phyloP scores from a whole-genome alignment of 1,140 invertebrate genomes.

The Drosophila asahinai region DNA sequence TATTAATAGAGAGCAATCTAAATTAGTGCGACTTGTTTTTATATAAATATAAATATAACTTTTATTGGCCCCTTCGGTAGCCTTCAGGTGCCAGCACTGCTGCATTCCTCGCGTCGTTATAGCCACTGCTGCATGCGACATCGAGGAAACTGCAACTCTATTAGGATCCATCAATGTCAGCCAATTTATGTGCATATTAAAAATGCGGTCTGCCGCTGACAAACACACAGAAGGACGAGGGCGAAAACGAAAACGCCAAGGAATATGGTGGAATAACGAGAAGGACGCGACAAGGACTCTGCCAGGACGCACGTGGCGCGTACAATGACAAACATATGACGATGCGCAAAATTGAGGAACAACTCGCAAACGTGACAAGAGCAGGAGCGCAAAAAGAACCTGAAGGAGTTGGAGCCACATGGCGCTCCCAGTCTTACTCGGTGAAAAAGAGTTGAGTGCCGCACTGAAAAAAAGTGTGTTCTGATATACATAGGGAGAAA shows the following conservation, averaged over 20 bases:
- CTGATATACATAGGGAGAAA: no score
- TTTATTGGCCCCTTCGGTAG: background rate
- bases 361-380: conserved; percentile 73
- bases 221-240: conserved; percentile 56
- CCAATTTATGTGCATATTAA: conserved; percentile 84
- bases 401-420: conserved; percentile 20
- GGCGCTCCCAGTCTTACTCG: background rate
- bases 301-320: conserved; percentile 53
- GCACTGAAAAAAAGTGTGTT: background rate
- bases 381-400: conserved; percentile 26
- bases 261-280: conserved; percentile 1
- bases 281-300: conserved; percentile 22
- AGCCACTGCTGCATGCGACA: conserved; percentile 31
- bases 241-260: conserved; percentile 6
- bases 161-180: conserved; percentile 82
- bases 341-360: conserved; percentile 73
- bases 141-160: conserved; percentile 66
- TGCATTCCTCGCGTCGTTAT: conserved; percentile 2
- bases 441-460: conserved; percentile 14
- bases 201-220: conserved; percentile 79
- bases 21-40: background rate
- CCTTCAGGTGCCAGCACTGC: background rate
- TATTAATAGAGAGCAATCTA: no score
- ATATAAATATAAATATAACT: background rate
- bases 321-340: conserved; percentile 61